Percentiles rank a stretch among this genome's conserved stretches.
These are phyloP conservation scores for Meriones psammophilus DNA, from an alignment of 2,797 vertebrate species.

Conservation along the genomic window DNA sequence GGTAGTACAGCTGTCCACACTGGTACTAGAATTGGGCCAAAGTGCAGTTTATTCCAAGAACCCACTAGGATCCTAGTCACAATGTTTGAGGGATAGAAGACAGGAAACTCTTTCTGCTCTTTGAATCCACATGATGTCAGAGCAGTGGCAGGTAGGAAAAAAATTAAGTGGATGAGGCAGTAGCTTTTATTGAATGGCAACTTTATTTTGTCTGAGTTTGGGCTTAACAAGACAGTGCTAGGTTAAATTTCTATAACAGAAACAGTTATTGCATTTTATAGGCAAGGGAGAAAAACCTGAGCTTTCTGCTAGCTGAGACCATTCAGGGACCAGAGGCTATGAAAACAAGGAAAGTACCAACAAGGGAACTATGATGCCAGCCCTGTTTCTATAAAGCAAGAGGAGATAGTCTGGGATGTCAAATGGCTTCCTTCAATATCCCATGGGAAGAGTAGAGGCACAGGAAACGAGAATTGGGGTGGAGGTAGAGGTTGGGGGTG, in stretches of 20 bases:
- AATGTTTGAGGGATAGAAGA: not conserved
- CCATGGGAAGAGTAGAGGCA: conserved; percentile 24
- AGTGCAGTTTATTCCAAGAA: not conserved
- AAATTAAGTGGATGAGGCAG: not conserved
- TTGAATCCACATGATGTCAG: not conserved
- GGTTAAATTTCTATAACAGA: conserved; percentile 69
- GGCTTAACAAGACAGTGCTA: conserved; percentile 71
- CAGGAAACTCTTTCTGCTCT: not conserved
- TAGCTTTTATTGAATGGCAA: conserved; percentile 57
- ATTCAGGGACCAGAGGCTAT: conserved; percentile 78
- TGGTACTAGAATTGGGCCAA: rapidly evolving
- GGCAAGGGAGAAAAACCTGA: conserved; percentile 75
- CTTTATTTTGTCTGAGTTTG: conserved; percentile 75
- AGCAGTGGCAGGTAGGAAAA: not conserved
- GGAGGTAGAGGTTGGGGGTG: not conserved
- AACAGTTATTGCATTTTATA: conserved; percentile 69
- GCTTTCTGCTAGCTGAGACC: conserved; percentile 73
- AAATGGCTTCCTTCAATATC: conserved; percentile 51
- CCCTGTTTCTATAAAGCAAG: conserved; percentile 72
- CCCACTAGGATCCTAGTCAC: not conserved
- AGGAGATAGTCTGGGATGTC: conserved; percentile 77
- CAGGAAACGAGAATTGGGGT: not conserved
- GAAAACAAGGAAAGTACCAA: conserved; percentile 74
- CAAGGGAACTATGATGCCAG: conserved; percentile 69
- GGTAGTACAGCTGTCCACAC: not conserved